Percentiles rank a stretch among this genome's conserved stretches.
phyloP scores from a whole-genome alignment of 2,797 vertebrate species.

The Micromesistius poutassou region DNA sequence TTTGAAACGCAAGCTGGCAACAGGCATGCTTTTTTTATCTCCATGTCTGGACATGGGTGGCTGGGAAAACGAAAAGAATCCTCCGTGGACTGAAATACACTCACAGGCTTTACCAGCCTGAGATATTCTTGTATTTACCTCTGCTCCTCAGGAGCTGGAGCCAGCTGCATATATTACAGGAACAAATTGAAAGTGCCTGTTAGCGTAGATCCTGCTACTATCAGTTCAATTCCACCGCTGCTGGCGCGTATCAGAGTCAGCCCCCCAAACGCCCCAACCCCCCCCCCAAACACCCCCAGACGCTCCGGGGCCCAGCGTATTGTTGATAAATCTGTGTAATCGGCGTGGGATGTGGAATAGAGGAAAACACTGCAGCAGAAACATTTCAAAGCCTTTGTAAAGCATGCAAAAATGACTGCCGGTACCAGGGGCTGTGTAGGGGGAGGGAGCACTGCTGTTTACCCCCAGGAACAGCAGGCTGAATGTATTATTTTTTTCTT shows the following conservation, averaged over 20 bases:
- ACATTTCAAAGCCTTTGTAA: conserved; percentile 17
- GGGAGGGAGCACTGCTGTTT: conserved; percentile 20
- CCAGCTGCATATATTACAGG: conserved; percentile 18
- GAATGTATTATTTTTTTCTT: conserved; percentile 16
- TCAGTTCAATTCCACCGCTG: conserved; percentile 3
- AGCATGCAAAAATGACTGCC: conserved; percentile 18
- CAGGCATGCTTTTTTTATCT: not conserved
- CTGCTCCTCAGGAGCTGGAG: conserved; percentile 14
- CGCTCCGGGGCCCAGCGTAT: conserved; percentile 38
- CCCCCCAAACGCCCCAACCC: not conserved
- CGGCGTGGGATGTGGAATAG: conserved; percentile 15
- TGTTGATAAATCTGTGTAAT: conserved; percentile 55
- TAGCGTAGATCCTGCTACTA: conserved; percentile 28
- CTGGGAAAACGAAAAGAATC: not conserved
- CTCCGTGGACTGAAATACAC: conserved; percentile 21
- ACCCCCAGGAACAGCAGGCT: conserved; percentile 28
- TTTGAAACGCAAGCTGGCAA: no score
- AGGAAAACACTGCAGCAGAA: conserved; percentile 28
- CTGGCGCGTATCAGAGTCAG: conserved; percentile 17
- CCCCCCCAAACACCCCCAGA: not conserved
- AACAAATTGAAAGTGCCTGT: conserved; percentile 18
- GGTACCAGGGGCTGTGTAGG: conserved; percentile 28
- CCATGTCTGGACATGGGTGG: not conserved
- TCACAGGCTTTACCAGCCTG: conserved; percentile 11
- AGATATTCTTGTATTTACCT: conserved; percentile 19